A percentile compares a stretch with the other conserved stretches of the same genome.
Evolutionary conservation across 2,888 invertebrate species (phyloP).

Genomic region (Lochmaea capreae): DNA sequence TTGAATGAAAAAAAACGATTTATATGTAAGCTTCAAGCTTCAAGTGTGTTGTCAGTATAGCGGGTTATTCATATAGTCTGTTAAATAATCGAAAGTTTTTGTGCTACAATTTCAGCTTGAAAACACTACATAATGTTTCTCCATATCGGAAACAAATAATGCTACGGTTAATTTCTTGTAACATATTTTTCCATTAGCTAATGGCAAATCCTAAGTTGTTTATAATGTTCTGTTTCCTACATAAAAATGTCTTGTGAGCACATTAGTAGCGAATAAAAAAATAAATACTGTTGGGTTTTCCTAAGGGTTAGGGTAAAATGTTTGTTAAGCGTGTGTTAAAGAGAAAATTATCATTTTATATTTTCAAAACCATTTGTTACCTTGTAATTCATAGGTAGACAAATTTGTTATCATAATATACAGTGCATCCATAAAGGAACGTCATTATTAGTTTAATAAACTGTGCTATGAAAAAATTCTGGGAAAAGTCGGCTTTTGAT

Average conservation of each 20-base stretch:
- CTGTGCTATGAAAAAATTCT: too few species aligned
- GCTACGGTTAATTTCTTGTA: neutral
- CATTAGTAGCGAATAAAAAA: conserved; percentile 8
- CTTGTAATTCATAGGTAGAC: neutral
- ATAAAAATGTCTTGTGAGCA: neutral
- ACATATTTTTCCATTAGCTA: conserved; percentile 20
- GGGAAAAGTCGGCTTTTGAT: too few species aligned
- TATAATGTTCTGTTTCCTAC: conserved; percentile 11
- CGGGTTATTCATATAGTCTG: too few species aligned
- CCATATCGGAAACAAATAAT: conserved; percentile 12
- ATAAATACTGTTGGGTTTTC: neutral
- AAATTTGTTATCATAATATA: neutral
- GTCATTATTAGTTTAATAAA: neutral
- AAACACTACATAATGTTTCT: conserved; percentile 3
- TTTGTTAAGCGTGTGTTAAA: neutral
- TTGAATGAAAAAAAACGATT: too few species aligned
- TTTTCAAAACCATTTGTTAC: neutral
- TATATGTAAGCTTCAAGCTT: too few species aligned
- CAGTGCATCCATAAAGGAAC: neutral
- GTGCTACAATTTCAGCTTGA: neutral
- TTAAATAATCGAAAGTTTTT: too few species aligned
- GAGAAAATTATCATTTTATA: neutral
- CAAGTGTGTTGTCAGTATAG: too few species aligned
- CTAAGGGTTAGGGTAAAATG: neutral
- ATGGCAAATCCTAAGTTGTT: conserved; percentile 8